Evolutionary conservation across 2,113 vertebrate genomes (phyloP).

Genomic region (Corythornis vintsioides): DNA sequence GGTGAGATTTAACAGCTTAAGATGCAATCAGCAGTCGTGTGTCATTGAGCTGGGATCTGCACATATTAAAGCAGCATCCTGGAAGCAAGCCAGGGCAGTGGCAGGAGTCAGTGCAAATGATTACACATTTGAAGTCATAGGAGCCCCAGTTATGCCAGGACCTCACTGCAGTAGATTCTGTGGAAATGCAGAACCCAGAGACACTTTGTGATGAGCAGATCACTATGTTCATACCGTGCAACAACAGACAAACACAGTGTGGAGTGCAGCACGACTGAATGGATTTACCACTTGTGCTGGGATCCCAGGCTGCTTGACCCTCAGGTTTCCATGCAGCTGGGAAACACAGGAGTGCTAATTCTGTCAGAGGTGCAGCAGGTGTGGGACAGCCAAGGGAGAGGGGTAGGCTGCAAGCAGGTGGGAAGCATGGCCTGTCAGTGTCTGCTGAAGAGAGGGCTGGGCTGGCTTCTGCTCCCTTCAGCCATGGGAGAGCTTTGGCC

Average conservation of each 20-base stretch:
- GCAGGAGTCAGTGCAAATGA: neutral
- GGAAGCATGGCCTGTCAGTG: neutral
- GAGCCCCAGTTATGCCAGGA: accelerated
- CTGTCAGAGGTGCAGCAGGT: neutral
- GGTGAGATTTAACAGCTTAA: neutral
- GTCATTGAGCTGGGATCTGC: neutral
- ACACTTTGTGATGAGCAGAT: neutral
- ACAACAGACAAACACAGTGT: neutral
- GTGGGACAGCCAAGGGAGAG: neutral
- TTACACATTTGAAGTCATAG: neutral
- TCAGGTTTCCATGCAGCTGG: neutral
- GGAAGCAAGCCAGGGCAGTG: neutral
- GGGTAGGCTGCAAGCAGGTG: neutral
- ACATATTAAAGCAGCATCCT: neutral
- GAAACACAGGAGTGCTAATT: neutral
- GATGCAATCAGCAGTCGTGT: neutral
- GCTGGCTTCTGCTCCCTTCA: neutral
- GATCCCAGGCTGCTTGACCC: neutral
- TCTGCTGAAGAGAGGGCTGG: neutral
- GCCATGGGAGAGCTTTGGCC: neutral
- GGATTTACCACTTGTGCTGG: neutral
- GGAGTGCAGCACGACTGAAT: neutral
- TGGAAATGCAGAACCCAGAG: neutral
- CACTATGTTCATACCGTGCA: neutral
- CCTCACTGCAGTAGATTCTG: neutral